Evolutionary conservation across 2,113 vertebrate species (phyloP), one percentile per base, ranked within the genome.

Genomic region (Festucalex cinctus): DNA sequence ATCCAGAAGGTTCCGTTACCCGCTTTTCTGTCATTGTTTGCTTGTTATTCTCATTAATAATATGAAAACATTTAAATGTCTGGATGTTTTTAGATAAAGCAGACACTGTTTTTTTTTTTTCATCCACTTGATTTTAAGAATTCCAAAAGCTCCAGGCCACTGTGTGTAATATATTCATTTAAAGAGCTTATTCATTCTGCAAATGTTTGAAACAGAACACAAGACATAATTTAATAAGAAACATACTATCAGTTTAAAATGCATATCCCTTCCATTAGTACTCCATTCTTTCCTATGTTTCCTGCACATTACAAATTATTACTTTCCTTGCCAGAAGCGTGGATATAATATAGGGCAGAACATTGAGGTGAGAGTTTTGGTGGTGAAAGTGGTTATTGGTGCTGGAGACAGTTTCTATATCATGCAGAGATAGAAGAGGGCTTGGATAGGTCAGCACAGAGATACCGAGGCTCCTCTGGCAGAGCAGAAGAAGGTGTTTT

Each of bases 111-210:
- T 44, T 32, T 32, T 32, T 44, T 44, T 44, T 32, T 32, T 32
- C 28, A 39, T 39, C 9, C 6, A 1, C 8, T 4, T 39, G 37
- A 39, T 39, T 39, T 39, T 32, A 32, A 4, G 28, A 32, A 32
- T 32, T 32, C 28, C 28, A 32, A 32, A 32, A 32, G 28, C 28
- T 32, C 4, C 28, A 32, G 28, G 28, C 28, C 28, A 32, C 4
- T 32, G 28, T 32, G 28, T 32, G 28, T 32, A 32, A 46, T 24
- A n/a, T 22, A 7, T 53, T 22, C 22, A 26, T 51, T 90, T 83
- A 92, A 83, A 93, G 80, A 96, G 94, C 94, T 98, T 96, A 97
- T 96, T 95, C 89, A 93, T 95, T 96, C 94, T 94, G 95, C 92
- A 93, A 89, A 91, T 92, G 92, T 39, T 90, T 91, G 85, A 93